Evolutionary conservation across 1,140 invertebrate genomes (phyloP).

Genomic region (Calephelis virginiensis): DNA sequence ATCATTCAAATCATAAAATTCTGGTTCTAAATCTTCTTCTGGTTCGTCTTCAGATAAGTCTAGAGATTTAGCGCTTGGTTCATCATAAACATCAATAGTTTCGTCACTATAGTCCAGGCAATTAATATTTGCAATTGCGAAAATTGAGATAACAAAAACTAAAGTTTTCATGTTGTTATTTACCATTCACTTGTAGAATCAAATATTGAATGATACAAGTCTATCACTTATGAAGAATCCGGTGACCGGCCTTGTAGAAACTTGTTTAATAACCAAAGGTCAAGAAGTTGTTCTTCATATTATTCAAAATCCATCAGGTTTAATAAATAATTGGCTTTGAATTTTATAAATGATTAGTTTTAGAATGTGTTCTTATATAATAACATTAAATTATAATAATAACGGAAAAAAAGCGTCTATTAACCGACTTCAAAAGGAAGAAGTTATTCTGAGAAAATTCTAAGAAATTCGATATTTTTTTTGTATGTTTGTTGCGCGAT

Average conservation of each 20-base stretch:
- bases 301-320: neutral
- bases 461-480: no score
- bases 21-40: slow-evolving; percentile 30
- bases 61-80: neutral
- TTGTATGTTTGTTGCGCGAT: no score
- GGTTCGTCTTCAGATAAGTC: slow-evolving; percentile 30
- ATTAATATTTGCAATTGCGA: neutral
- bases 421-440: no score
- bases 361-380: no score
- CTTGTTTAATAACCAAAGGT: slow-evolving; percentile 31
- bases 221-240: neutral
- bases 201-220: no score
- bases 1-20: slow-evolving; percentile 46
- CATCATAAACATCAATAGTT: neutral
- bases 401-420: no score
- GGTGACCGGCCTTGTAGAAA: slow-evolving; percentile 28
- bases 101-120: slow-evolving; percentile 19
- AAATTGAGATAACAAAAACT: neutral
- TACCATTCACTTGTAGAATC: neutral
- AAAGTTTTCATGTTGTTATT: slow-evolving; percentile 1
- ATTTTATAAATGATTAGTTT: neutral
- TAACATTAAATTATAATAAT: no score
- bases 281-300: slow-evolving; percentile 20
- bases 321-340: neutral
- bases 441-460: no score